Base-by-base conservation (phyloP, 53 echinoderm and acorn worm species). In the Hippasteria phrygiana region DNA sequence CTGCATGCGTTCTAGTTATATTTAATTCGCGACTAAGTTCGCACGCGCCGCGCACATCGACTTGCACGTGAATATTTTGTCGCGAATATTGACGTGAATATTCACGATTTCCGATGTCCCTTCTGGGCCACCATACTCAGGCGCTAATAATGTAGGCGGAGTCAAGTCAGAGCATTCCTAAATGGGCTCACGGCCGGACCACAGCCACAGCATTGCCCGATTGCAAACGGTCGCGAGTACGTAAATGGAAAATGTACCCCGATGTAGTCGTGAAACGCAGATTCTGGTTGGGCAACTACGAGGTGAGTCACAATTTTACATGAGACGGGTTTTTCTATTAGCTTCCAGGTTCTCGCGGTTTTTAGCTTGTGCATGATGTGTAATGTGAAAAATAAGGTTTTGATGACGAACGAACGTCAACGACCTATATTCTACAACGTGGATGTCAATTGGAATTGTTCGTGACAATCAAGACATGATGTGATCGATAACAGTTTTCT, bases 301-400 rank as follows among this genome's bases (percentile, higher is more conserved):
- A 26, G 33, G 36, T 85, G 85, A 85, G 70, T 85, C 85, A 85
- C 17, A 20, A 7, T 0, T 85, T 67, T 34, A 17, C 26, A 69
- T 85, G 70, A 50, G 51, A 85, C 71, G 29, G 70, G 12, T 33
- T 35, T 26, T 85, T 32, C 37, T 18, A 85, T 85, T 85, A 71
- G 85, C 71, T 50, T 3, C 36, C 70, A 70, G 18, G 51, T 54
- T 35, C 51, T 42, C 37, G 83, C 51, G 51, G 70, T 82, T 45
- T 64, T 22, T 18, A 26, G 36, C 26, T 33, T 16, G 59, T 8
- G 39, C 26, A 13, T 40, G 7, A 8, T 11, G 78, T 40, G 55
- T 39, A 56, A 20, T 43, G 36, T 74, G 4, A 24, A 45, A 11
- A 27, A 9, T 31, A 65, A 20, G 32, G 37, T 33, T 16, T 67